A percentile compares a stretch with the other conserved stretches of the same genome.
These are phyloP conservation scores for Mormyrus lacerda DNA, from an alignment of 2,113 vertebrate genomes.

Conservation along the genomic window DNA sequence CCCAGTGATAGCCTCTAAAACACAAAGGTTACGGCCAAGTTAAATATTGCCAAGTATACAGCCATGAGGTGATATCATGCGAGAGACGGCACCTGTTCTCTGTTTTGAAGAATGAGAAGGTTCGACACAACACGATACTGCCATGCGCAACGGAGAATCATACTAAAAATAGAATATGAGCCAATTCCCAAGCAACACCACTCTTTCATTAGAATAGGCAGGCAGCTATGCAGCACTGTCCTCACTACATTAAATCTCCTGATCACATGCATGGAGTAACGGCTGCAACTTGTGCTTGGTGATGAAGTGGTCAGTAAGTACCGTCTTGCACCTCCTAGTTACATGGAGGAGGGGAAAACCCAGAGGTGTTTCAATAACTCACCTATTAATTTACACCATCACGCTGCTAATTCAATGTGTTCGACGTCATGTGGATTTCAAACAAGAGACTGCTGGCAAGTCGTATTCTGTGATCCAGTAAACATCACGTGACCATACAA, in stretches of 20 bases:
- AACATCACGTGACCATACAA: not conserved
- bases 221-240: not conserved
- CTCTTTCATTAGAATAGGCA: not conserved
- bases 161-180: not conserved
- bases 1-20: not conserved
- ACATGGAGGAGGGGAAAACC: not conserved
- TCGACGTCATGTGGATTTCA: not conserved
- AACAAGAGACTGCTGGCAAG: not conserved
- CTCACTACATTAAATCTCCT: not conserved
- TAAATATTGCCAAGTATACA: not conserved
- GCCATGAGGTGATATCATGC: not conserved
- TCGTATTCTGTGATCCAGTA: not conserved
- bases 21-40: not conserved
- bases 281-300: not conserved
- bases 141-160: not conserved
- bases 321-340: not conserved
- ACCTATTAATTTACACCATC: not conserved
- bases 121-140: not conserved
- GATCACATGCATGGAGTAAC: not conserved
- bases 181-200: not conserved
- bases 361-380: not conserved
- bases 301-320: not conserved
- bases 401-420: not conserved
- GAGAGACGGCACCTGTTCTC: not conserved
- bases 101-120: not conserved